Base-by-base conservation (phyloP, 2,113 vertebrate species). In the Malurus melanocephalus region DNA sequence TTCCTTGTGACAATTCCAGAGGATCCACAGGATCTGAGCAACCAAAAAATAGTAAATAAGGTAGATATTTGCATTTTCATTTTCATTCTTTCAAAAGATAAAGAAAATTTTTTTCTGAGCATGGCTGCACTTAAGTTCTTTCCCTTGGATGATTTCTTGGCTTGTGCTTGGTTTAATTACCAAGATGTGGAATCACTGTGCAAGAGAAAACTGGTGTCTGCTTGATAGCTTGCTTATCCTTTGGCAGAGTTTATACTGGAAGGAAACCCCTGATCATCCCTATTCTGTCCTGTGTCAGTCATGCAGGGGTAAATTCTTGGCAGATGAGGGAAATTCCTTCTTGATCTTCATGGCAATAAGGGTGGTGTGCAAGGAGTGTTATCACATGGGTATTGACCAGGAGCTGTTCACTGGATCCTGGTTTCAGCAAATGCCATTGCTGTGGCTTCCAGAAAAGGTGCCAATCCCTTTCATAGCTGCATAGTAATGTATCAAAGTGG, bases 1-100 rank as follows among this genome's bases (percentile, higher is more conserved):
- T 96, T 93, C 53, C 93, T 96, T 91, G 95, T 96, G 76, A 96
- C 93, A 87, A 93, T 96, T 94, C 94, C 94, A 28, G 97, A 97
- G 52, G 95, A 96, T 13, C 53, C 91, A 80, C 95, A 91, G 42
- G 85, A 96, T 64, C 91, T 90, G 80, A 95, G 46, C 21, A 79
- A 73, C 77, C 88, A 93, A 93, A 93, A 95, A 92, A 89, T 85
- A 90, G 64, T 90, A 94, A 93, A 96, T 90, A 97, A 96, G 97
- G 97, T 98, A 97, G 61, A 91, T 64, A 73, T 83, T 95, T 92
- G 20, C 24, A 46, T 27, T 84, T 73, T 16, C 76, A 87, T 91
- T 85, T 48, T 9, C 3, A 48, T 16, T 90, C 6, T 61, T 93
- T 88, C n/a, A 60, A 67, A 92, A 68, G 30, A 28, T 22, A 61